Percentiles rank a stretch among this genome's conserved stretches.
Evolutionary conservation across 35 echinoderm and acorn worm species (phyloP).

Genomic region (Ptychodera flava): DNA sequence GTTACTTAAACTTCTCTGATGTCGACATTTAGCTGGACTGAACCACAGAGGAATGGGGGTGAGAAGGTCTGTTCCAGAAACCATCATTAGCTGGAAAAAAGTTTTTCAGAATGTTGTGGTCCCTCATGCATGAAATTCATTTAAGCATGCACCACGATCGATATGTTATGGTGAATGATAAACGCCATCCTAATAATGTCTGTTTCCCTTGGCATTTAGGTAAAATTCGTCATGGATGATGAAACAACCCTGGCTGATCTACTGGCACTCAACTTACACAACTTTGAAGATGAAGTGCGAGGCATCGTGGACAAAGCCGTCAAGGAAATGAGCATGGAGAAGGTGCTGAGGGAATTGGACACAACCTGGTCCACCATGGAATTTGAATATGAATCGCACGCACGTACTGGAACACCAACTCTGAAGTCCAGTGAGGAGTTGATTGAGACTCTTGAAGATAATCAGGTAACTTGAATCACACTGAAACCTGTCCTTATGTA

Average conservation of each 20-base stretch:
- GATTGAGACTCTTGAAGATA: constrained; percentile 97
- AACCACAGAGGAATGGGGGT: too few relatives aligned
- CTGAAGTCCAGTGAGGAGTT: constrained; percentile 90
- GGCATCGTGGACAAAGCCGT: constrained; percentile 98
- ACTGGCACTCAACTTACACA: constrained; percentile 94
- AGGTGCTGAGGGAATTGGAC: constrained; percentile 91
- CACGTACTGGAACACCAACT: constrained; percentile 60
- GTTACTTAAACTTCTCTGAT: too few relatives aligned
- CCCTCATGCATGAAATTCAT: too few relatives aligned
- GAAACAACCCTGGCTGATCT: constrained; percentile 86
- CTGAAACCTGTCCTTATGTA: too few relatives aligned
- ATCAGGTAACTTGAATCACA: constrained; percentile 56
- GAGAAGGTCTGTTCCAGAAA: too few relatives aligned
- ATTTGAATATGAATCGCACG: constrained; percentile 95
- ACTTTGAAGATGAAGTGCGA: constrained; percentile 99
- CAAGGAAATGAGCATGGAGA: constrained; percentile 99
- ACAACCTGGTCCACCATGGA: constrained; percentile 97
- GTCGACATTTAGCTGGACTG: too few relatives aligned
- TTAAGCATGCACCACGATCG: too few relatives aligned
- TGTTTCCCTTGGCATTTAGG: too few relatives aligned
- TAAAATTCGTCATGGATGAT: constrained; percentile 87
- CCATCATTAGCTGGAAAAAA: too few relatives aligned
- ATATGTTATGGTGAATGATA: too few relatives aligned
- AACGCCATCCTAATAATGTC: too few relatives aligned
- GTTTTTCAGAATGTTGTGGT: too few relatives aligned